A percentile compares a stretch with the other conserved stretches of the same genome.
Evolutionary conservation across 2,888 invertebrate species (phyloP).

Genomic region (Calliopum simillimum): DNA sequence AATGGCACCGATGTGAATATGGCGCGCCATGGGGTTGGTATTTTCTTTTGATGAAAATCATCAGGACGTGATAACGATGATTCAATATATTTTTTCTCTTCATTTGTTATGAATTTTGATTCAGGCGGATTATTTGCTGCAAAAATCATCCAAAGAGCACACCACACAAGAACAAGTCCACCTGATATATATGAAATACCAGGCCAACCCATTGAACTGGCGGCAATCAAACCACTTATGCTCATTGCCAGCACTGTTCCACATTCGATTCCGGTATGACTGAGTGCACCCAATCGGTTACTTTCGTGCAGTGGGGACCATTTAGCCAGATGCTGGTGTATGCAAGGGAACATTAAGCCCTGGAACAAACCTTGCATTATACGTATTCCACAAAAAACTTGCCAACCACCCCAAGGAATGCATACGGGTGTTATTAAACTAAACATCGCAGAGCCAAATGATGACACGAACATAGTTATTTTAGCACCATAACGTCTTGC

Average conservation of each 20-base stretch:
- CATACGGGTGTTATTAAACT: constrained; percentile 76
- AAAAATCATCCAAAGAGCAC: too few relatives aligned
- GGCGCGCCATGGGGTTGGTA: constrained; percentile 73
- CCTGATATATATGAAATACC: constrained; percentile 8
- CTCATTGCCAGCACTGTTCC: constrained; percentile 76
- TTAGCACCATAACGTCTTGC: constrained; percentile 77
- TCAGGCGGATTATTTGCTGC: constrained; percentile 66
- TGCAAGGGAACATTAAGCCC: constrained; percentile 75
- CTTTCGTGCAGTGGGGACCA: constrained; percentile 77
- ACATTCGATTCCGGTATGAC: constrained; percentile 73
- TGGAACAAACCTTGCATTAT: constrained; percentile 76
- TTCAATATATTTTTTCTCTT: constrained; percentile 73
- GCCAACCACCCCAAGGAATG: constrained; percentile 74
- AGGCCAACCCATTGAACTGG: constrained; percentile 45
- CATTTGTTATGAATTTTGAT: constrained; percentile 70
- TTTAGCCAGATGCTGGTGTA: constrained; percentile 75
- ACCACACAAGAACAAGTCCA: background rate
- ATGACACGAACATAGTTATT: constrained; percentile 63
- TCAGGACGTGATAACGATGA: constrained; percentile 60
- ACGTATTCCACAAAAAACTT: constrained; percentile 72
- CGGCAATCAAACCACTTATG: constrained; percentile 73
- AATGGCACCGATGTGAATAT: constrained; percentile 77
- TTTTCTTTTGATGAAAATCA: constrained; percentile 51
- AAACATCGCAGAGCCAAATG: constrained; percentile 70
- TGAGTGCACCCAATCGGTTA: constrained; percentile 70